Percentiles rank a stretch among this genome's conserved stretches.
Conservation (phyloP, 2,888 invertebrate genomes). For the Drosophila affinis region DNA sequence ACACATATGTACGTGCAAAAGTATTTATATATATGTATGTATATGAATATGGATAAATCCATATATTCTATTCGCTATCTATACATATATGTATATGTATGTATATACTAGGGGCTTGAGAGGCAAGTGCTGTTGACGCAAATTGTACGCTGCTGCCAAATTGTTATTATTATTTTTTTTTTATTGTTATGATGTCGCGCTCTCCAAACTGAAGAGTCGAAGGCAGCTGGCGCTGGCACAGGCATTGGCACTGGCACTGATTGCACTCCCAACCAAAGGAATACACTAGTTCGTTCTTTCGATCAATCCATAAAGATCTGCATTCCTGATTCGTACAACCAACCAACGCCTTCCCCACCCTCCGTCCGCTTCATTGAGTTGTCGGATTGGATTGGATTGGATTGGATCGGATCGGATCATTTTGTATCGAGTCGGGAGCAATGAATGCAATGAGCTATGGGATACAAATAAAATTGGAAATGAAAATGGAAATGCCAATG, state of each 20-base stretch:
- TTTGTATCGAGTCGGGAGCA: not conserved
- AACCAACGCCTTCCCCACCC: not conserved
- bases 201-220: conserved; percentile 1
- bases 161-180: conserved; percentile 58
- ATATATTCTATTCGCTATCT: conserved; percentile 1
- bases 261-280: not conserved
- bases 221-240: not conserved
- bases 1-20: not conserved
- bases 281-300: not conserved
- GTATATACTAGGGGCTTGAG: conserved; percentile 24
- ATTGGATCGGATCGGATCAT: not conserved
- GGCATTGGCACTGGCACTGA: not conserved
- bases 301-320: not conserved
- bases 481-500: conserved; percentile 72
- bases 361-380: conserved; percentile 15
- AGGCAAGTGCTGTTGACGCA: conserved; percentile 68
- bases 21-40: not conserved
- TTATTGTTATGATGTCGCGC: conserved; percentile 44
- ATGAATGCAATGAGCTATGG: conserved; percentile 28
- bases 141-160: conserved; percentile 62
- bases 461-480: conserved; percentile 3
- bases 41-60: not conserved
- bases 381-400: conserved; percentile 7
- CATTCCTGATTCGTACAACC: not conserved
- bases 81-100: conserved; percentile 7